phyloP scores from a whole-genome alignment of 2,113 vertebrate species.

The Rhombomys opimus region DNA sequence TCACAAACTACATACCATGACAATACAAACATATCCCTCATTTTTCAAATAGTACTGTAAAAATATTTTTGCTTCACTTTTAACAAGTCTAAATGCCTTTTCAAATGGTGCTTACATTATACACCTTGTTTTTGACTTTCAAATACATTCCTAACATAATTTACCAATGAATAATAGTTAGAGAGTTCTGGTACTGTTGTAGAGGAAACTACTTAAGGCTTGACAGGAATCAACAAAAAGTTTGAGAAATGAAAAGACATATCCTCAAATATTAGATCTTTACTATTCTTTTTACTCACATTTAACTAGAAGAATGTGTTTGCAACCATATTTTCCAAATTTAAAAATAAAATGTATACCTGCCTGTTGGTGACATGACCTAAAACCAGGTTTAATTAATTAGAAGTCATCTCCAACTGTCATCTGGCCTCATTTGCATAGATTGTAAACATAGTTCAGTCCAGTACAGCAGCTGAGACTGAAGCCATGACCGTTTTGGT shows the following conservation, averaged over 20 bases:
- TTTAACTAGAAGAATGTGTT: conserved; percentile 35
- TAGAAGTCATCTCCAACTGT: conserved; percentile 54
- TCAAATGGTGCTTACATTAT: conserved; percentile 47
- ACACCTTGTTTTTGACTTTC: conserved; percentile 57
- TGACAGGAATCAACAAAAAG: conserved; percentile 54
- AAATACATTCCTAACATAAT: conserved; percentile 73
- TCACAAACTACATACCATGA: conserved; percentile 41
- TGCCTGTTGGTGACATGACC: conserved; percentile 41
- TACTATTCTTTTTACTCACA: conserved; percentile 5
- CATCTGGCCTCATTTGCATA: conserved; percentile 63
- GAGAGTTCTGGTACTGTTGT: conserved; percentile 50
- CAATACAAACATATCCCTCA: conserved; percentile 65
- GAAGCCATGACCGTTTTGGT: conserved; percentile 56
- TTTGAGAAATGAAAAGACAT: conserved; percentile 43
- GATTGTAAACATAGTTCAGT: conserved; percentile 56
- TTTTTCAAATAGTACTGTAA: conserved; percentile 66
- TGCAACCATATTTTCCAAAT: not conserved
- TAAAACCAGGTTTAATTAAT: conserved; percentile 69
- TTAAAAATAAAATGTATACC: not conserved
- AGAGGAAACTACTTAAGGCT: conserved; percentile 52
- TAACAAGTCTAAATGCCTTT: conserved; percentile 33
- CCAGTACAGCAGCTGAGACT: conserved; percentile 53
- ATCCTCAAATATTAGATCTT: conserved; percentile 1
- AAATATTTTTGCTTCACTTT: conserved; percentile 49
- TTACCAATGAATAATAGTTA: conserved; percentile 63